A percentile compares a stretch with the other conserved stretches of the same genome.
phyloP scores from a whole-genome alignment of 2,113 vertebrate species.

The Notiomystis cincta region DNA sequence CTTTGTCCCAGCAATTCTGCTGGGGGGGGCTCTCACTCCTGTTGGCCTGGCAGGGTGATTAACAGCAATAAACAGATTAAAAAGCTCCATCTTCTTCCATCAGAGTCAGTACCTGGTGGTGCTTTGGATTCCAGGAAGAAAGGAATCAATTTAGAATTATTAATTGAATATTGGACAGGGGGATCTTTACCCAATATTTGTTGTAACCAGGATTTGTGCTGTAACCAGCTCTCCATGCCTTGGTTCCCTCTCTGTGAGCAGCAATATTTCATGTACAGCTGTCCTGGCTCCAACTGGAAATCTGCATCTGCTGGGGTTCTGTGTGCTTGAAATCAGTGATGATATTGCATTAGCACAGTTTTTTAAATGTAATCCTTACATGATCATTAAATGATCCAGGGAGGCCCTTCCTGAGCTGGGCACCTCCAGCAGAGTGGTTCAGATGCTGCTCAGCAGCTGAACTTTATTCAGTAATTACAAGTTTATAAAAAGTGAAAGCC shows the following conservation, averaged over 20 bases:
- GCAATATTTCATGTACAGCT: neutral
- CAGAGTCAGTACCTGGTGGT: neutral
- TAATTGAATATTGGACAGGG: no score
- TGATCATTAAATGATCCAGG: neutral
- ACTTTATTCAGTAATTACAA: neutral
- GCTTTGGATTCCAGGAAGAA: neutral
- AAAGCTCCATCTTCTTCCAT: neutral
- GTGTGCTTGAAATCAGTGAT: neutral
- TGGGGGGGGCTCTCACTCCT: neutral
- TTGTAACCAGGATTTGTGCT: no score
- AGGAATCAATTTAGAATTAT: no score
- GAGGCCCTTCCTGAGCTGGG: neutral
- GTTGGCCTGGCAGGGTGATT: neutral
- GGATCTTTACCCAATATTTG: no score
- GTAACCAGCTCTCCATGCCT: no score
- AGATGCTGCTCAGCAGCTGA: neutral
- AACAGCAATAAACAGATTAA: neutral
- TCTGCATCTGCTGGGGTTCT: neutral
- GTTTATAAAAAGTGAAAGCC: conserved; percentile 17
- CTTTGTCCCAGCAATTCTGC: neutral
- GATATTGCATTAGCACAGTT: neutral
- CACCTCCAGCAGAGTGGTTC: neutral
- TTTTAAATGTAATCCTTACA: neutral
- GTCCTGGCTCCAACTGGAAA: neutral
- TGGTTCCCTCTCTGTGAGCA: no score